These are phyloP conservation scores for Morus bassanus DNA, from an alignment of 2,797 vertebrate genomes.

Conservation along the genomic window DNA sequence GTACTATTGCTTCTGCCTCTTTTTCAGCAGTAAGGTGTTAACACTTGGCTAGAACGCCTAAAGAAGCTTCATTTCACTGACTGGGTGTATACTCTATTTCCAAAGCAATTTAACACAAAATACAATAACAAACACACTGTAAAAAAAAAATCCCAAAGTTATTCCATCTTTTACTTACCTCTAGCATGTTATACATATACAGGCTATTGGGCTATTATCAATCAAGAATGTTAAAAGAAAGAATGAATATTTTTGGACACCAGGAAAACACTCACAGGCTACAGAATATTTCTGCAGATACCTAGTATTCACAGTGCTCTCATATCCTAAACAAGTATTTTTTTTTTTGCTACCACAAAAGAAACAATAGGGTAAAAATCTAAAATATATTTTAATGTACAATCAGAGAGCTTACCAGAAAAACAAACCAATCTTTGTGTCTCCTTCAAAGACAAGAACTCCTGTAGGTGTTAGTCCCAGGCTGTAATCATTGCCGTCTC, in stretches of 20 bases:
- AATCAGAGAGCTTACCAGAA: slow-evolving; percentile 86
- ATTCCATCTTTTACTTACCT: background rate
- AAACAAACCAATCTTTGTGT: slow-evolving; percentile 97
- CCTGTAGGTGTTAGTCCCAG: slow-evolving; percentile 96
- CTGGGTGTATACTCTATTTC: background rate
- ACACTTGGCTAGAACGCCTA: background rate
- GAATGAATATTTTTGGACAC: background rate
- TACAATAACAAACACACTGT: background rate
- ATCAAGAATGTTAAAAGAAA: background rate
- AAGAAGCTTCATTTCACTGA: background rate
- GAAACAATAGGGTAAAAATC: background rate
- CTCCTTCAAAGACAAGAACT: slow-evolving; percentile 97
- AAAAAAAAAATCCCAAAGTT: background rate
- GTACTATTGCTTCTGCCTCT: background rate
- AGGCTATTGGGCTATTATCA: background rate
- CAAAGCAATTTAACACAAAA: background rate
- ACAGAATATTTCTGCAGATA: background rate
- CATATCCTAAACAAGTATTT: background rate
- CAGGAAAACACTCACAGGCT: background rate
- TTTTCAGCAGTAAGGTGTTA: background rate
- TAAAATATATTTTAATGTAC: background rate
- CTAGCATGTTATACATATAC: background rate
- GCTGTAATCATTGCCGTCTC: slow-evolving; percentile 98
- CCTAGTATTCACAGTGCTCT: background rate
- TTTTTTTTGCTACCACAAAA: background rate